Conservation (phyloP, 2,888 invertebrate species). For the Monopis laevigella region DNA sequence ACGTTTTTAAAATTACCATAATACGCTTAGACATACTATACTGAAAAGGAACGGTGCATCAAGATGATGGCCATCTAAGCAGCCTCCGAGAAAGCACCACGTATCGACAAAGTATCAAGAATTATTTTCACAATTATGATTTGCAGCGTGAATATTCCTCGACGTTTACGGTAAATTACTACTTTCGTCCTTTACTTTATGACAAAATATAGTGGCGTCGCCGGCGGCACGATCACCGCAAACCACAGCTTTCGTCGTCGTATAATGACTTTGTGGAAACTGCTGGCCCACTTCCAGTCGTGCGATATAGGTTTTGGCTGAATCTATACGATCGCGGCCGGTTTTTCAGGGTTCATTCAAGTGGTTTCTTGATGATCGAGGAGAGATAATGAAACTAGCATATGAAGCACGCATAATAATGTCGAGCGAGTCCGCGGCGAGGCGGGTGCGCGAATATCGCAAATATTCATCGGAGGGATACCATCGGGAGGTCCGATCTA, state of each 20-base stretch:
- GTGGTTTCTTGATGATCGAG: slow-evolving; percentile 20
- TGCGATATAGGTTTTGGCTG: not conserved
- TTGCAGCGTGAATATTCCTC: slow-evolving; percentile 30
- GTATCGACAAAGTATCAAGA: not conserved
- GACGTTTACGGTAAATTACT: slow-evolving; percentile 18
- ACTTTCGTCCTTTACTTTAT: slow-evolving; percentile 19
- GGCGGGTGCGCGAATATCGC: slow-evolving; percentile 15
- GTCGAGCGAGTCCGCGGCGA: slow-evolving; percentile 24
- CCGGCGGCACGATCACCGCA: slow-evolving; percentile 33
- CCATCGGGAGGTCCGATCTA: slow-evolving; percentile 24
- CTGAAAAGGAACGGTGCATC: no score
- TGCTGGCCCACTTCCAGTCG: slow-evolving; percentile 29
- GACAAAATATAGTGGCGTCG: slow-evolving; percentile 28
- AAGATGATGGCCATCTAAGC: not conserved
- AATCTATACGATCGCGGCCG: slow-evolving; percentile 17
- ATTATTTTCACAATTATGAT: slow-evolving; percentile 1
- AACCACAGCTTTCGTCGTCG: slow-evolving; percentile 38
- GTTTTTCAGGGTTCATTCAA: slow-evolving; percentile 35
- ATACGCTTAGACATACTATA: no score
- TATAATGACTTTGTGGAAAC: slow-evolving; percentile 46
- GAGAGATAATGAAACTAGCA: slow-evolving; percentile 26
- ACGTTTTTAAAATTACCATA: no score
- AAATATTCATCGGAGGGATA: slow-evolving; percentile 25
- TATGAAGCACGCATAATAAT: slow-evolving; percentile 31
- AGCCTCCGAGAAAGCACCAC: not conserved